A percentile compares a stretch with the other conserved stretches of the same genome.
Evolutionary conservation across 2,888 invertebrate species (phyloP).

Genomic region (Mesoligia furuncula): DNA sequence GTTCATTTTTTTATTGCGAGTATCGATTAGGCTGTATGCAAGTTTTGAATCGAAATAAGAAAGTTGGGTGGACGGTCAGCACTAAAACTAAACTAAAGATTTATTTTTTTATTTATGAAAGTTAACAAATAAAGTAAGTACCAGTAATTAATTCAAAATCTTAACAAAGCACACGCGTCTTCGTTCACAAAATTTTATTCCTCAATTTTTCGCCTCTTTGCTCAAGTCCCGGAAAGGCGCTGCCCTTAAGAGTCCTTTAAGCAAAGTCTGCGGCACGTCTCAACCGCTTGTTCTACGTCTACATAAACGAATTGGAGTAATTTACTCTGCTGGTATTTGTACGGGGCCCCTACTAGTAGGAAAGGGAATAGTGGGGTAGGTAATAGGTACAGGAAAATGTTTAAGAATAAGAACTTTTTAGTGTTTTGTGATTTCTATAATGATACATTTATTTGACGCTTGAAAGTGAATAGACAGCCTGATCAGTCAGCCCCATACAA

Average conservation of each 20-base stretch:
- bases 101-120: too few species aligned
- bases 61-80: too few species aligned
- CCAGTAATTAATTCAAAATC: background rate
- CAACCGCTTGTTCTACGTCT: conserved; percentile 53
- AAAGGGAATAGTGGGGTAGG: too few species aligned
- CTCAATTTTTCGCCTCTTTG: background rate
- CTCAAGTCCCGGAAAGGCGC: background rate
- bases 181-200: background rate
- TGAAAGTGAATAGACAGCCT: background rate
- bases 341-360: conserved; percentile 1
- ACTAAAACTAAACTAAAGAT: too few species aligned
- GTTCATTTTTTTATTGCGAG: too few species aligned
- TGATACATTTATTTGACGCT: background rate
- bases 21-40: too few species aligned
- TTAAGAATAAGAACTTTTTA: background rate
- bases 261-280: conserved; percentile 42
- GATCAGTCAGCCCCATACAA: too few species aligned
- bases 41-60: too few species aligned
- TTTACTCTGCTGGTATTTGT: conserved; percentile 52
- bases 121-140: background rate
- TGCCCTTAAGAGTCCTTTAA: conserved; percentile 40
- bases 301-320: conserved; percentile 71
- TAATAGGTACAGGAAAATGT: background rate
- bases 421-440: too few species aligned
- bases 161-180: background rate